These are phyloP conservation scores for Montipora capricornis DNA, from an alignment of 64 coral and sea anemone genomes.

Conservation along the genomic window DNA sequence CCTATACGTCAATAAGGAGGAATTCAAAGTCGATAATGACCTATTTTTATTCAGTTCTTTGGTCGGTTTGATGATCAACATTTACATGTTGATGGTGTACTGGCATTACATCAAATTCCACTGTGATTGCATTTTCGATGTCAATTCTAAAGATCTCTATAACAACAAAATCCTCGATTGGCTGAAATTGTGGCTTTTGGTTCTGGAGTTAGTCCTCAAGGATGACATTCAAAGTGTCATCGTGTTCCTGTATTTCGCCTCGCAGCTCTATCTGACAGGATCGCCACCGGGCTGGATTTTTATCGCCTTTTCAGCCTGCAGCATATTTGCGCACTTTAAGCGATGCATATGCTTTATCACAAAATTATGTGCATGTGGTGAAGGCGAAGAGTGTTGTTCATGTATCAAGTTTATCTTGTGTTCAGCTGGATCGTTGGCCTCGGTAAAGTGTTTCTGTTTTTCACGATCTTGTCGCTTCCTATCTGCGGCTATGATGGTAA, in stretches of 20 bases:
- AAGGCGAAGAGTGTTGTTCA: neutral
- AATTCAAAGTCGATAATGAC: no score
- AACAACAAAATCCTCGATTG: neutral
- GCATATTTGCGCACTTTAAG: neutral
- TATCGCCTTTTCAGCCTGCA: neutral
- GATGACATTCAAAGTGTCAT: neutral
- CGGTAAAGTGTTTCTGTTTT: neutral
- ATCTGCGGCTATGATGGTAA: neutral
- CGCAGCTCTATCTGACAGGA: neutral
- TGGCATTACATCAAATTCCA: no score
- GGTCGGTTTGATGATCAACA: no score
- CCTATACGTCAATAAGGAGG: no score
- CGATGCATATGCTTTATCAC: neutral
- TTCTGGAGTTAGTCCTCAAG: neutral
- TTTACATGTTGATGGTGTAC: no score
- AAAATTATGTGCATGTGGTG: neutral
- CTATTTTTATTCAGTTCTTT: no score
- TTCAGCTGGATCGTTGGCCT: neutral
- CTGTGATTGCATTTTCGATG: no score
- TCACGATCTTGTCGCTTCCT: neutral
- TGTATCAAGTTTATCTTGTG: neutral
- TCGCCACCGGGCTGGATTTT: neutral
- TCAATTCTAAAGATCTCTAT: no score
- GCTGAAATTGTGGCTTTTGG: neutral
- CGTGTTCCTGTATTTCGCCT: neutral